These are phyloP conservation scores for Lytechinus variegatus DNA, from an alignment of 35 echinoderm and acorn worm genomes.

Conservation along the genomic window DNA sequence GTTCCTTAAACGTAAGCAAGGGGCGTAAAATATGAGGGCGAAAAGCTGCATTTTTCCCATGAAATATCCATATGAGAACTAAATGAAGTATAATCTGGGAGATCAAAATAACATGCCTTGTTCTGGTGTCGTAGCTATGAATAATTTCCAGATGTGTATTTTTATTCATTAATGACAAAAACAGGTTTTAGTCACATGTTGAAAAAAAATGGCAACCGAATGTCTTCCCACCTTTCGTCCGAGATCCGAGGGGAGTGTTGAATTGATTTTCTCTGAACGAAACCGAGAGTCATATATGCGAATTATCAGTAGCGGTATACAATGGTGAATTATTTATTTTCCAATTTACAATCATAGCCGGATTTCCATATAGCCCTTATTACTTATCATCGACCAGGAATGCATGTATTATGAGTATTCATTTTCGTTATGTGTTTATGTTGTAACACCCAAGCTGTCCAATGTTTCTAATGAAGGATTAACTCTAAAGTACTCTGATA, in stretches of 20 bases:
- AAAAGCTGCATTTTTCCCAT: no score
- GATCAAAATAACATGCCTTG: not conserved
- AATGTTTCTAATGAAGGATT: no score
- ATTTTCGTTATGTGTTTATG: not conserved
- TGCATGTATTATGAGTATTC: no score
- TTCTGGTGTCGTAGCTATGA: not conserved
- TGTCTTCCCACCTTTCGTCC: not conserved
- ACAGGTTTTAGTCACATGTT: not conserved
- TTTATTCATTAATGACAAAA: not conserved
- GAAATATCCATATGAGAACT: not conserved
- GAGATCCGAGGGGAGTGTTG: not conserved
- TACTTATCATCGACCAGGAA: not conserved
- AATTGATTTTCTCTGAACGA: not conserved
- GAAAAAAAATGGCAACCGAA: not conserved
- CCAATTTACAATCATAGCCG: not conserved
- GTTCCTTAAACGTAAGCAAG: no score
- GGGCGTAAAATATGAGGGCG: no score
- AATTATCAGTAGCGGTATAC: not conserved
- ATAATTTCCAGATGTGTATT: not conserved
- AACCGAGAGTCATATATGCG: not conserved
- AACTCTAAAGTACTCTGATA: no score
- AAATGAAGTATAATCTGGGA: not conserved
- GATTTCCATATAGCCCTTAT: not conserved
- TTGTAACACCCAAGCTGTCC: not conserved
- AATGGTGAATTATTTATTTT: slow-evolving; percentile 1